phyloP scores from a whole-genome alignment of 2,888 invertebrate species.

The Timandra comae region DNA sequence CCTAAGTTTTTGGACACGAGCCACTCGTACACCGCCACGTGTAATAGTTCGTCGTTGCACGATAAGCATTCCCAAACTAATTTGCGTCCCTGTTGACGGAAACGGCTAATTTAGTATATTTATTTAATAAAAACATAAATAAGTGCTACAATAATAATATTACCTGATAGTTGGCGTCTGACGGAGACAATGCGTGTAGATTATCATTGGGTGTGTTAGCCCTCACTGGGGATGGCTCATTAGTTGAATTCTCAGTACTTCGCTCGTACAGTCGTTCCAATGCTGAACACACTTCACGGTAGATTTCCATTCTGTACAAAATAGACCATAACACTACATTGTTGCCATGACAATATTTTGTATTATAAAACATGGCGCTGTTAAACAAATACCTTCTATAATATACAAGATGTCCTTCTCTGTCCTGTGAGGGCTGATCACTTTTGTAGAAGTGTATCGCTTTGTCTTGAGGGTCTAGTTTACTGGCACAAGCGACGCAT shows the following conservation, averaged over 20 bases:
- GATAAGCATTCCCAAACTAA: constrained; percentile 82
- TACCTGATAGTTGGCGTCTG: constrained; percentile 68
- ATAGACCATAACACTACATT: neutral
- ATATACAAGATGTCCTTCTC: constrained; percentile 87
- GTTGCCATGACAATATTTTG: no score
- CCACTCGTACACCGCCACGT: constrained; percentile 96
- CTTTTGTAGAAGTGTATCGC: constrained; percentile 92
- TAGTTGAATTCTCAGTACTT: constrained; percentile 63
- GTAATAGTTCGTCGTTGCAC: constrained; percentile 90
- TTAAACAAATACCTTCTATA: constrained; percentile 71
- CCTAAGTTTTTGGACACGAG: constrained; percentile 86
- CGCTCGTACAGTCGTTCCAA: constrained; percentile 82
- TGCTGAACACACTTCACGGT: constrained; percentile 89
- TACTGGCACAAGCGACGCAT: constrained; percentile 88
- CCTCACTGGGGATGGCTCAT: constrained; percentile 50
- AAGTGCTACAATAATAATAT: no score
- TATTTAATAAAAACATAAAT: no score
- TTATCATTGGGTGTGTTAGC: constrained; percentile 36
- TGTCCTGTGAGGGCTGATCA: constrained; percentile 88
- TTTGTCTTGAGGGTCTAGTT: constrained; percentile 91
- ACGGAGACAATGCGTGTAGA: constrained; percentile 50
- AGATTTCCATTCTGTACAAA: constrained; percentile 85
- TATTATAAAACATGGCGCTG: no score
- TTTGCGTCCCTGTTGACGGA: constrained; percentile 65
- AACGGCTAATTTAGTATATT: no score